A percentile compares a stretch with the other conserved stretches of the same genome.
Evolutionary conservation across 2,888 invertebrate species (phyloP).

Genomic region (Iphiclides podalirius): DNA sequence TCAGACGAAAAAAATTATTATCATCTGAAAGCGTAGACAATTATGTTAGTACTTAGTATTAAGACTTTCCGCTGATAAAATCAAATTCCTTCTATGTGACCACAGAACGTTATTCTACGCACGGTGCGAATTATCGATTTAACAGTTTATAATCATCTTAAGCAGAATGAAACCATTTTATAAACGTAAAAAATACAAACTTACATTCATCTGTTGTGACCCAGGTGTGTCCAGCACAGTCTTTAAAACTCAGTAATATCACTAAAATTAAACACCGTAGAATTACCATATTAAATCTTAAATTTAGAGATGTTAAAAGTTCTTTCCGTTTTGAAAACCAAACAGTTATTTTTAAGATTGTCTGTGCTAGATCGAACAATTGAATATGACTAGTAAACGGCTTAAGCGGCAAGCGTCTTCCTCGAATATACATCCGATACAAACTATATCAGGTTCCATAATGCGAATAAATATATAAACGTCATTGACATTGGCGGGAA

Average conservation of each 20-base stretch:
- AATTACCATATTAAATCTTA: no score
- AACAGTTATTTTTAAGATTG: neutral
- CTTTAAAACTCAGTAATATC: slow-evolving; percentile 21
- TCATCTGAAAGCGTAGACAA: no score
- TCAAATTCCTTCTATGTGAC: no score
- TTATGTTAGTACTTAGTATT: no score
- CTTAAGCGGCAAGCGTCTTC: slow-evolving; percentile 12
- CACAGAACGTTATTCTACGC: no score
- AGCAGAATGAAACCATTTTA: neutral
- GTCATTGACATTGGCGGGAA: slow-evolving; percentile 9
- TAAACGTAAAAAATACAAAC: slow-evolving; percentile 31
- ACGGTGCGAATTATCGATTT: no score
- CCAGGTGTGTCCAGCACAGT: slow-evolving; percentile 32
- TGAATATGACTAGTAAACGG: neutral
- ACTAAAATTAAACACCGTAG: slow-evolving; percentile 11
- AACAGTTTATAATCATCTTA: no score
- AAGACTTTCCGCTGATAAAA: no score
- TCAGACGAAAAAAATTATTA: no score
- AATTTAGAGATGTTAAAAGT: no score
- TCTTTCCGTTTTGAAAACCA: slow-evolving; percentile 12
- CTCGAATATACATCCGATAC: neutral
- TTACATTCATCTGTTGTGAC: slow-evolving; percentile 64
- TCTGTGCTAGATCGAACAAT: neutral
- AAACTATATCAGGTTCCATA: slow-evolving; percentile 17
- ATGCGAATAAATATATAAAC: slow-evolving; percentile 17